Evolutionary conservation across 1,140 invertebrate species (phyloP).

Genomic region (Saccostrea cuccullata): DNA sequence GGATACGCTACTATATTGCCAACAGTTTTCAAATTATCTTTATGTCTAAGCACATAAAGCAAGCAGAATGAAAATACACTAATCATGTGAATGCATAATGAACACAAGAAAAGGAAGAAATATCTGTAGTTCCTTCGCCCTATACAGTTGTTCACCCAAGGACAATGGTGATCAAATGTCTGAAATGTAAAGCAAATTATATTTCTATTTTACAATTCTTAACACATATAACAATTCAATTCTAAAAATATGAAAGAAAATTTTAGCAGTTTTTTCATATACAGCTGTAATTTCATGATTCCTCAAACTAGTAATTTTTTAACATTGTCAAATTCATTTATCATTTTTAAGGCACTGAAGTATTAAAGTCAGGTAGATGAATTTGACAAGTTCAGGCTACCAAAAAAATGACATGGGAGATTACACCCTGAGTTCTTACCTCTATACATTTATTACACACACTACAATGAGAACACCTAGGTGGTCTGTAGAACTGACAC

Average conservation of each 20-base stretch:
- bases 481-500: constrained; percentile 99
- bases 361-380: too few relatives aligned
- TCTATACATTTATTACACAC: constrained; percentile 99
- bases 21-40: constrained; percentile 88
- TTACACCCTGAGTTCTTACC: constrained; percentile 81
- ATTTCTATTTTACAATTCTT: not conserved
- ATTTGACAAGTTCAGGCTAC: too few relatives aligned
- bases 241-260: not conserved
- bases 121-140: constrained; percentile 96
- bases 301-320: too few relatives aligned
- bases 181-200: constrained; percentile 82
- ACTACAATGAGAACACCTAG: constrained; percentile 98
- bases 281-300: not conserved
- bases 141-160: constrained; percentile 99
- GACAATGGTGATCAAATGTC: constrained; percentile 99
- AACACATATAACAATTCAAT: too few relatives aligned
- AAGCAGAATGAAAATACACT: constrained; percentile 96
- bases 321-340: too few relatives aligned
- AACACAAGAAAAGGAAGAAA: constrained; percentile 93
- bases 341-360: too few relatives aligned
- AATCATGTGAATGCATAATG: constrained; percentile 97
- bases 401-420: not conserved
- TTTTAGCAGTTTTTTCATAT: not conserved
- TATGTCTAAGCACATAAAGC: constrained; percentile 92
- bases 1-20: constrained; percentile 95